These are phyloP conservation scores for Lepisosteus osseus DNA, from an alignment of 2,113 vertebrate genomes.

Conservation along the genomic window DNA sequence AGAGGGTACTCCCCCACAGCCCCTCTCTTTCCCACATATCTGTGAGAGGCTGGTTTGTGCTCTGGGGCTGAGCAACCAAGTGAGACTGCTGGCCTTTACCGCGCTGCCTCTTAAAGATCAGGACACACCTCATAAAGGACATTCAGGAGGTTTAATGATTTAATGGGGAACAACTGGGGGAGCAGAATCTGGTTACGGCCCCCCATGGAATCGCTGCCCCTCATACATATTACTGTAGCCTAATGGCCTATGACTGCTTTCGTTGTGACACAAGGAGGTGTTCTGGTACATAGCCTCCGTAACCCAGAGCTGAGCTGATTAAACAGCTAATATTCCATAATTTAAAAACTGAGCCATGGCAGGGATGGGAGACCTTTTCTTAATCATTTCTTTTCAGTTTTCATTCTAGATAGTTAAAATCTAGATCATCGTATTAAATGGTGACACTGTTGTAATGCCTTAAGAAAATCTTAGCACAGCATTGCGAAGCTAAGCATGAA, in stretches of 20 bases:
- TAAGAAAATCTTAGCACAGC: constrained; percentile 49
- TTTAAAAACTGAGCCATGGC: constrained; percentile 33
- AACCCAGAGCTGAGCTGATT: constrained; percentile 82
- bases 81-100: constrained; percentile 80
- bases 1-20: constrained; percentile 43
- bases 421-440: constrained; percentile 3
- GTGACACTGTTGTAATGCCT: constrained; percentile 57
- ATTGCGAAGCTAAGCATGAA: constrained; percentile 42
- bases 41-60: not conserved
- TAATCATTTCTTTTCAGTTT: constrained; percentile 33
- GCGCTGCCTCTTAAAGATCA: constrained; percentile 84
- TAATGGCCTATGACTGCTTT: constrained; percentile 72
- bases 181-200: constrained; percentile 80
- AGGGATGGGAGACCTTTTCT: constrained; percentile 19
- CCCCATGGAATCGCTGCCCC: constrained; percentile 80
- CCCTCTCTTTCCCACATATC: not conserved
- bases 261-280: constrained; percentile 63
- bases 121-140: constrained; percentile 88
- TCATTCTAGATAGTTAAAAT: not conserved
- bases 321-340: constrained; percentile 85
- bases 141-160: constrained; percentile 86
- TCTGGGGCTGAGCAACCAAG: constrained; percentile 66
- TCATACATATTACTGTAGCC: constrained; percentile 80
- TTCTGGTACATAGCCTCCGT: constrained; percentile 76
- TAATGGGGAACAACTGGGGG: constrained; percentile 79